phyloP scores from a whole-genome alignment of 2,113 vertebrate species.

The Thunnus thynnus region DNA sequence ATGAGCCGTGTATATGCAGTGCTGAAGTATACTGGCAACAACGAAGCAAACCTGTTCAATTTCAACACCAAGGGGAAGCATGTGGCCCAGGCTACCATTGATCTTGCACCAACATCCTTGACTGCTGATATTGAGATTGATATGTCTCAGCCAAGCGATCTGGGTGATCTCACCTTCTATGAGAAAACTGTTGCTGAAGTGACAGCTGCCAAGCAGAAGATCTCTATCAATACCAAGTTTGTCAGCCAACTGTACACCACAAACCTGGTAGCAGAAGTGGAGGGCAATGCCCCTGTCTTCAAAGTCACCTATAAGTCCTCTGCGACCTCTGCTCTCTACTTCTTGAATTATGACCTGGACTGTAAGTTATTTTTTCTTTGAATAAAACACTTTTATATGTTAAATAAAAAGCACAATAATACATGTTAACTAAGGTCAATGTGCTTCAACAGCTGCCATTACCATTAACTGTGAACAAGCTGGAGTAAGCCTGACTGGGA shows the following conservation, averaged over 20 bases:
- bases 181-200: slow-evolving; percentile 82
- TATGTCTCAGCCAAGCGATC: slow-evolving; percentile 84
- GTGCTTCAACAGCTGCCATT: not conserved
- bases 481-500: too few species aligned
- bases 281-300: slow-evolving; percentile 80
- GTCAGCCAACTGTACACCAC: slow-evolving; percentile 89
- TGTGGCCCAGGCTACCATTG: slow-evolving; percentile 83
- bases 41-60: slow-evolving; percentile 69
- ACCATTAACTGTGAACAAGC: too few species aligned
- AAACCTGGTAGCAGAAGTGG: slow-evolving; percentile 82
- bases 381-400: not conserved
- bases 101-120: slow-evolving; percentile 85
- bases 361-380: slow-evolving; percentile 81
- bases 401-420: not conserved
- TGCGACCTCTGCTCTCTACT: slow-evolving; percentile 86
- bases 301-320: slow-evolving; percentile 86
- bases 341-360: slow-evolving; percentile 90
- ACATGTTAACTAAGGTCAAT: not conserved
- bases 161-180: slow-evolving; percentile 81
- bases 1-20: slow-evolving; percentile 83
- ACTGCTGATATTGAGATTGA: slow-evolving; percentile 84
- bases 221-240: slow-evolving; percentile 82
- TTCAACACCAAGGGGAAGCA: slow-evolving; percentile 85
- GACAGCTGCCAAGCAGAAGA: slow-evolving; percentile 84
- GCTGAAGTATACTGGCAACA: slow-evolving; percentile 86